These are phyloP conservation scores for Dinoponera quadriceps DNA, from an alignment of 1,140 invertebrate genomes.

Conservation along the genomic window DNA sequence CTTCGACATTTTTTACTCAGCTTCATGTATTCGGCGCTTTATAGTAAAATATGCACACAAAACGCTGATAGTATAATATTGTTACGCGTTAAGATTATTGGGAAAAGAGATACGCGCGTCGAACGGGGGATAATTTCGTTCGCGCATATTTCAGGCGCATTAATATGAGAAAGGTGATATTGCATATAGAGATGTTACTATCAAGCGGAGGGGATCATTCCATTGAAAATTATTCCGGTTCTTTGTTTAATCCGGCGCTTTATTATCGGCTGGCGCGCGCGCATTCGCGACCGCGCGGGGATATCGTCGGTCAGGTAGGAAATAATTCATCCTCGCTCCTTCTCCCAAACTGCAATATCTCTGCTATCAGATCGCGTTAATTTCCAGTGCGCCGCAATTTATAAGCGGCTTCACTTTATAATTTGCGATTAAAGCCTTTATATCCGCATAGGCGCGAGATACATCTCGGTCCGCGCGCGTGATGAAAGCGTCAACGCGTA, in stretches of 20 bases:
- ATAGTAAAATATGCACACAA: no score
- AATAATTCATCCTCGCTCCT: slow-evolving; percentile 22
- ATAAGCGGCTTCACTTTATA: slow-evolving; percentile 49
- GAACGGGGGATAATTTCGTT: no score
- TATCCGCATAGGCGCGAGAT: slow-evolving; percentile 19
- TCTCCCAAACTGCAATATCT: slow-evolving; percentile 11
- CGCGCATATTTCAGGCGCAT: no score
- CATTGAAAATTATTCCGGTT: neutral
- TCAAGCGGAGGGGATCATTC: neutral
- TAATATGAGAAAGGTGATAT: no score
- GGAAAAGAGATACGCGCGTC: no score
- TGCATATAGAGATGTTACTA: neutral
- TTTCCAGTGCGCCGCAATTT: slow-evolving; percentile 47
- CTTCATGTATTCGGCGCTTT: no score
- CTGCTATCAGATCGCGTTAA: slow-evolving; percentile 34
- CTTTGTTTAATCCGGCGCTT: slow-evolving; percentile 15
- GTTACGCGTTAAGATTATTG: no score
- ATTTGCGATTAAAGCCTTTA: slow-evolving; percentile 53
- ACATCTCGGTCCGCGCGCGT: neutral
- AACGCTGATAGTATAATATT: no score
- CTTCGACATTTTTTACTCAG: no score
- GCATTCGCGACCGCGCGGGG: slow-evolving; percentile 1
- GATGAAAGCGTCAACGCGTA: slow-evolving; percentile 36
- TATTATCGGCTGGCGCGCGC: neutral
- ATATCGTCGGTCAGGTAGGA: slow-evolving; percentile 15